A percentile compares a stretch with the other conserved stretches of the same genome.
Conservation (phyloP, 2,888 invertebrate species). For the Trichogramma dendrolimi region DNA sequence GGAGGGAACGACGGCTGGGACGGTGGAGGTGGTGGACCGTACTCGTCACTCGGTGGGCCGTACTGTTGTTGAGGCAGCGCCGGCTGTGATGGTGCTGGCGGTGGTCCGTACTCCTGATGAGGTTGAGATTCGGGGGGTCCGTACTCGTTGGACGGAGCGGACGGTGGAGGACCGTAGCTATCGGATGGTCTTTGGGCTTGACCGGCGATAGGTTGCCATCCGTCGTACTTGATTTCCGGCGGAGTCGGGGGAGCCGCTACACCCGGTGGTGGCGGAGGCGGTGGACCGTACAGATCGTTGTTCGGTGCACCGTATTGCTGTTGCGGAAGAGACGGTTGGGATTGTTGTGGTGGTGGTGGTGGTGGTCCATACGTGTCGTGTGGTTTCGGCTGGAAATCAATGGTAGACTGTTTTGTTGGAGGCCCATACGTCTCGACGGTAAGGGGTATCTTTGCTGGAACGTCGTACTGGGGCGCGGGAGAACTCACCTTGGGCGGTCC, state of each 20-base stretch:
- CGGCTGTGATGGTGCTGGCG: slow-evolving; percentile 1
- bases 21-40: slow-evolving; percentile 19
- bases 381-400: slow-evolving; percentile 25
- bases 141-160: slow-evolving; percentile 32
- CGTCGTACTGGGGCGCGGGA: slow-evolving; percentile 44
- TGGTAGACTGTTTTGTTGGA: slow-evolving; percentile 36
- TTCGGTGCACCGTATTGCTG: slow-evolving; percentile 51
- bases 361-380: slow-evolving; percentile 41
- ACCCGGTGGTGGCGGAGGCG: slow-evolving; percentile 64
- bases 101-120: neutral
- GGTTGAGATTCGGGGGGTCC: slow-evolving; percentile 36
- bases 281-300: slow-evolving; percentile 58
- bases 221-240: slow-evolving; percentile 73
- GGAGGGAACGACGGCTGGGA: neutral
- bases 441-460: slow-evolving; percentile 40
- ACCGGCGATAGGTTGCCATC: slow-evolving; percentile 82
- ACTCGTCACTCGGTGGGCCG: slow-evolving; percentile 9
- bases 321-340: slow-evolving; percentile 11
- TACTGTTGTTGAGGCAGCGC: neutral
- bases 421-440: slow-evolving; percentile 48
- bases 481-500: slow-evolving; percentile 44
- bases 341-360: slow-evolving; percentile 32
- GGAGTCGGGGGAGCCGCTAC: slow-evolving; percentile 72
- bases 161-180: slow-evolving; percentile 25
- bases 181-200: slow-evolving; percentile 28